Percentiles rank a stretch among this genome's conserved stretches.
These are phyloP conservation scores for Ormyrus pomaceus DNA, from an alignment of 2,888 invertebrate species.

Conservation along the genomic window DNA sequence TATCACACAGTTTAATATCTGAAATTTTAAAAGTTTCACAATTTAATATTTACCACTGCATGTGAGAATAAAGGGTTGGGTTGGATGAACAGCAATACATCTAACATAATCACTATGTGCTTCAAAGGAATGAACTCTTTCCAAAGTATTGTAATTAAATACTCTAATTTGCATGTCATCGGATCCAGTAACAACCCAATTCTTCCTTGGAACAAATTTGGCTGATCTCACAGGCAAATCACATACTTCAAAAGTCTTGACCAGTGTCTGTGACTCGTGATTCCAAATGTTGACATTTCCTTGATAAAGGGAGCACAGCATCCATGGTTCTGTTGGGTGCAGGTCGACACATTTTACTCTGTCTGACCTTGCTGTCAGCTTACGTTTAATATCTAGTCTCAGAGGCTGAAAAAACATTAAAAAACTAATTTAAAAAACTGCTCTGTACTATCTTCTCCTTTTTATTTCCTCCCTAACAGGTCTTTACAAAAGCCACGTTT, in stretches of 20 bases:
- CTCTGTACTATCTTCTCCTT: background rate
- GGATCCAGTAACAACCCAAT: constrained; percentile 99
- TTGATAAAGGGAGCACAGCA: constrained; percentile 95
- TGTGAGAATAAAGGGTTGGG: constrained; percentile 96
- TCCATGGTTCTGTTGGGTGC: constrained; percentile 99
- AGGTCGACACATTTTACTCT: constrained; percentile 98
- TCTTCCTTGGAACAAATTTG: constrained; percentile 97
- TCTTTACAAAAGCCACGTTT: constrained; percentile 33
- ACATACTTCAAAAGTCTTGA: constrained; percentile 94
- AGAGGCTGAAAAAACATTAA: constrained; percentile 83
- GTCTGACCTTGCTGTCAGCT: constrained; percentile 97
- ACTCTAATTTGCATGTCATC: constrained; percentile 97
- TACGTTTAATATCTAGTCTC: constrained; percentile 98
- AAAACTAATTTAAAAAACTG: background rate
- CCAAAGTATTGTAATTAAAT: constrained; percentile 99
- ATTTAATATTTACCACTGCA: constrained; percentile 87
- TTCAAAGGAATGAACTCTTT: constrained; percentile 96
- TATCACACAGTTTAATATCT: background rate
- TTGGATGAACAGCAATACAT: constrained; percentile 97
- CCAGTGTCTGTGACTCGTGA: constrained; percentile 94
- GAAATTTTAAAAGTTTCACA: background rate
- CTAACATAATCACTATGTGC: constrained; percentile 99
- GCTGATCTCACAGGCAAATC: constrained; percentile 97
- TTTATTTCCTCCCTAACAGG: background rate
- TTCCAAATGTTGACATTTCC: constrained; percentile 99